Evolutionary conservation across 2,797 vertebrate genomes (phyloP).

Genomic region (Aulostomus chinensis): DNA sequence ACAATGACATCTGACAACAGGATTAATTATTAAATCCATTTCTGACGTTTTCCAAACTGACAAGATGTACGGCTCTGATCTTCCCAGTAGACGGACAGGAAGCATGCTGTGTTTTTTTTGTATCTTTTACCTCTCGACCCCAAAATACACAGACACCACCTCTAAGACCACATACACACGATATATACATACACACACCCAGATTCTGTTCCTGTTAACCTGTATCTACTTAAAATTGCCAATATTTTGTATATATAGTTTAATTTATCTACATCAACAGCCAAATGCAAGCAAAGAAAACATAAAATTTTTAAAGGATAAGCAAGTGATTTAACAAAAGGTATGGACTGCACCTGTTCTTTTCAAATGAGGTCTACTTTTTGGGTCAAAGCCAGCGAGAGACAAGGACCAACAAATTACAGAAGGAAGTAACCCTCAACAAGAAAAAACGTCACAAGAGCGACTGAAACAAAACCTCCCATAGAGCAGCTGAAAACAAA

Average conservation of each 20-base stretch:
- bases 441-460: constrained; percentile 32
- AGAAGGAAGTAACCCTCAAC: constrained; percentile 30
- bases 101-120: constrained; percentile 55
- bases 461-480: constrained; percentile 6
- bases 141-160: constrained; percentile 60
- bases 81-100: constrained; percentile 43
- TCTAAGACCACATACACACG: constrained; percentile 39
- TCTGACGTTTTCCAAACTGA: constrained; percentile 58
- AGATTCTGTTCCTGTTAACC: too few species aligned
- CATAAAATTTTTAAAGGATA: background rate
- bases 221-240: too few species aligned
- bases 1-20: background rate
- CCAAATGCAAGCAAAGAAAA: too few species aligned
- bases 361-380: background rate
- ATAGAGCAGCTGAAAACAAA: constrained; percentile 24
- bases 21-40: constrained; percentile 6
- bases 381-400: constrained; percentile 27
- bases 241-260: too few species aligned
- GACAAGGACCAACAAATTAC: constrained; percentile 11
- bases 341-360: background rate
- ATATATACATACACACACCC: constrained; percentile 27
- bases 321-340: constrained; percentile 2
- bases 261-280: too few species aligned
- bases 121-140: constrained; percentile 59
- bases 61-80: constrained; percentile 55